These are phyloP conservation scores for Pseudomyrmex gracilis DNA, from an alignment of 1,140 invertebrate species.

Conservation along the genomic window DNA sequence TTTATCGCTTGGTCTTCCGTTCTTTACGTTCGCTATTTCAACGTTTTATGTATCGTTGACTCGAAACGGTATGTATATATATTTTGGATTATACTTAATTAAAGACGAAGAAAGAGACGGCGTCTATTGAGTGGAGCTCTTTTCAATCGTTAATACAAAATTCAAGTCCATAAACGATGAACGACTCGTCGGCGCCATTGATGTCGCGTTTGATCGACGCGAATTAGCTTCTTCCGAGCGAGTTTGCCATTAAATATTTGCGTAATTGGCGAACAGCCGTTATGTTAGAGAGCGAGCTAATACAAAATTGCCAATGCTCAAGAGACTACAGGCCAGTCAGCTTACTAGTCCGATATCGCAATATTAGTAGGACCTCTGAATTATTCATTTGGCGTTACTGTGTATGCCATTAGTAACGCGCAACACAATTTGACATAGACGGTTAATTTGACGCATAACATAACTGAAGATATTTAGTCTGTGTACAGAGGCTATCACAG, in stretches of 20 bases:
- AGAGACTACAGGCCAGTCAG: conserved; percentile 40
- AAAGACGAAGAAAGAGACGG: no score
- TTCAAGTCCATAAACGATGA: conserved; percentile 25
- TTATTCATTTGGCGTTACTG: conserved; percentile 79
- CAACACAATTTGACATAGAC: conserved; percentile 81
- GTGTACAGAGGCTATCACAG: conserved; percentile 17
- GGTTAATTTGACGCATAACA: conserved; percentile 82
- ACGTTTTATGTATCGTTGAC: conserved; percentile 50
- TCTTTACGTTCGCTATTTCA: neutral
- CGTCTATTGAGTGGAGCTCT: no score
- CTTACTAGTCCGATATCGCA: conserved; percentile 68
- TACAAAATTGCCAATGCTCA: conserved; percentile 64
- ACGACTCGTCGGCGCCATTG: conserved; percentile 29
- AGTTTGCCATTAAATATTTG: conserved; percentile 51
- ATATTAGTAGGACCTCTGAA: conserved; percentile 78
- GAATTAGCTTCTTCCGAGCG: conserved; percentile 56
- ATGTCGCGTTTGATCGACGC: conserved; percentile 46
- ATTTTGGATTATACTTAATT: no score
- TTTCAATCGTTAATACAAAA: conserved; percentile 39
- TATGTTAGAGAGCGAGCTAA: conserved; percentile 43
- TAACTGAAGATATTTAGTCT: conserved; percentile 76
- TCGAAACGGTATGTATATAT: no score
- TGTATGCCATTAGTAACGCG: conserved; percentile 76
- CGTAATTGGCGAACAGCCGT: conserved; percentile 26
- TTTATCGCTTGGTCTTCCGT: conserved; percentile 4